Conservation (phyloP, 2,113 vertebrate genomes). For the Smithornis capensis region DNA sequence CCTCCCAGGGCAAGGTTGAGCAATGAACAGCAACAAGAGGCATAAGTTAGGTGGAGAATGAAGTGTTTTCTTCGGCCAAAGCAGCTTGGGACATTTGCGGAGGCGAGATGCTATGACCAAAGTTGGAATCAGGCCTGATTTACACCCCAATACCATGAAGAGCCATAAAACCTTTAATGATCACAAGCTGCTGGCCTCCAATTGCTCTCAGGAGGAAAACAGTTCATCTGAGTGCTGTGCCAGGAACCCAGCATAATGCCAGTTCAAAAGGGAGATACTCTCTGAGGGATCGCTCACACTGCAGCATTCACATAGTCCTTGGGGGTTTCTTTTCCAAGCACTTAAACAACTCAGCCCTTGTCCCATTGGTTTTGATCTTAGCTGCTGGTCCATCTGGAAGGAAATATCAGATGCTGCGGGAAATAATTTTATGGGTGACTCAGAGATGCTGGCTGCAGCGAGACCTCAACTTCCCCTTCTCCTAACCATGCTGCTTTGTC, state of each 20-base stretch:
- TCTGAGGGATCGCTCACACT: not conserved
- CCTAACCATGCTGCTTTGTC: slow-evolving; percentile 49
- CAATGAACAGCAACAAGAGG: not conserved
- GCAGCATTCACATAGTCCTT: not conserved
- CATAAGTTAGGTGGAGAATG: not conserved
- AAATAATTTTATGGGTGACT: slow-evolving; percentile 60
- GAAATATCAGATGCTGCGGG: slow-evolving; percentile 53
- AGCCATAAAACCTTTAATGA: not conserved
- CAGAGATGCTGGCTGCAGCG: slow-evolving; percentile 17
- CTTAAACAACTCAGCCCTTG: slow-evolving; percentile 55
- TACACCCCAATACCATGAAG: not conserved
- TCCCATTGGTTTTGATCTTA: slow-evolving; percentile 58
- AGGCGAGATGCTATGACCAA: not conserved
- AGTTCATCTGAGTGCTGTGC: not conserved
- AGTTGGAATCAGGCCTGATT: not conserved
- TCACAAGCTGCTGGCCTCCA: not conserved
- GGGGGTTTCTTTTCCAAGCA: slow-evolving; percentile 21
- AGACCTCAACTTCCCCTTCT: slow-evolving; percentile 17
- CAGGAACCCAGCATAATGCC: not conserved
- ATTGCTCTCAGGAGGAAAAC: not conserved
- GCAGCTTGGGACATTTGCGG: not conserved
- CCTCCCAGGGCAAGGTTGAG: not conserved
- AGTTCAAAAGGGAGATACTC: not conserved
- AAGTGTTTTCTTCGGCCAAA: not conserved
- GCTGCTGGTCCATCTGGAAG: slow-evolving; percentile 57